These are phyloP conservation scores for Drosophila crucigera DNA, from an alignment of 2,888 invertebrate genomes.

Conservation along the genomic window DNA sequence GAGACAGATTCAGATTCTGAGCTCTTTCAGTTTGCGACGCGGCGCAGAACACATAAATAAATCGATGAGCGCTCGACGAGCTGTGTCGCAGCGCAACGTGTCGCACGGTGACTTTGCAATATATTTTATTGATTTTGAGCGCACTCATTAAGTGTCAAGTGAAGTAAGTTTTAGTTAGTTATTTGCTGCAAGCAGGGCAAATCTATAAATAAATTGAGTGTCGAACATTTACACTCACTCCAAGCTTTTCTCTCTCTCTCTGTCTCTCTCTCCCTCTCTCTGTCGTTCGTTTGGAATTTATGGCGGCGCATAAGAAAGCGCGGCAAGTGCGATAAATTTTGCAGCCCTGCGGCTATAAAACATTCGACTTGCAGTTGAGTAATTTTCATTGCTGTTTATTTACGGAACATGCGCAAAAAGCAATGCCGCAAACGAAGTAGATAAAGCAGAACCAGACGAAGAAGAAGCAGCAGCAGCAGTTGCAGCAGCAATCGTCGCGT, in stretches of 20 bases:
- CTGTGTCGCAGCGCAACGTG: slow-evolving; percentile 38
- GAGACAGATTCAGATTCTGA: slow-evolving; percentile 43
- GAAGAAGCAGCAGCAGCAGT: slow-evolving; percentile 24
- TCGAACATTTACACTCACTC: slow-evolving; percentile 27
- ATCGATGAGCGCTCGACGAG: slow-evolving; percentile 73
- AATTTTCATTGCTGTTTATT: slow-evolving; percentile 64
- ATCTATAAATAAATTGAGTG: slow-evolving; percentile 50
- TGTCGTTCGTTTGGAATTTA: slow-evolving; percentile 48
- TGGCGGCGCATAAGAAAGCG: slow-evolving; percentile 63
- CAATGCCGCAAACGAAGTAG: slow-evolving; percentile 44
- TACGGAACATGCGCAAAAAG: slow-evolving; percentile 75
- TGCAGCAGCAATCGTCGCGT: slow-evolving; percentile 61
- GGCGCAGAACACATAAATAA: slow-evolving; percentile 68
- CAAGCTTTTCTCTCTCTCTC: slow-evolving; percentile 5
- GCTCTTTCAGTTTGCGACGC: slow-evolving; percentile 50
- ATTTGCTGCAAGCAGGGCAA: slow-evolving; percentile 19
- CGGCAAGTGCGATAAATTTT: slow-evolving; percentile 78
- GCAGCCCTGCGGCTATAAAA: slow-evolving; percentile 80
- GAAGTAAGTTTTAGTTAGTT: slow-evolving; percentile 31
- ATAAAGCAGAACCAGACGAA: slow-evolving; percentile 16
- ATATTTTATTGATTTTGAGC: slow-evolving; percentile 64
- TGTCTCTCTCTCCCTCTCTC: slow-evolving; percentile 10
- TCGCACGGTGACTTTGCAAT: slow-evolving; percentile 30
- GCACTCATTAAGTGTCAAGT: slow-evolving; percentile 53
- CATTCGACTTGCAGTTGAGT: slow-evolving; percentile 77